Evolutionary conservation across 2,797 vertebrate genomes (phyloP).

Genomic region (Lagorchestes hirsutus): DNA sequence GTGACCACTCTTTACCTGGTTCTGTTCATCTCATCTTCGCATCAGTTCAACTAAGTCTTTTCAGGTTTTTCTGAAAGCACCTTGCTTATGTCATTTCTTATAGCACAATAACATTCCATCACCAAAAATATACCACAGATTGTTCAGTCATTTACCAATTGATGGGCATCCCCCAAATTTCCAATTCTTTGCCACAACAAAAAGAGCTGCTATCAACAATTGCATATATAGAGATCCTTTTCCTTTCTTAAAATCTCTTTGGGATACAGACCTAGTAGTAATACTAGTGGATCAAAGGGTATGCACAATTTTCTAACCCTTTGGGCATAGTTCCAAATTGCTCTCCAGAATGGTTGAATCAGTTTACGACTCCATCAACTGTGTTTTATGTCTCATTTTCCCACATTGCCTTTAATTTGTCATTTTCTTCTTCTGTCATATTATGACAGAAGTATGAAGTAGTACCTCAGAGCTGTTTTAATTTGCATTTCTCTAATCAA

Average conservation of each 20-base stretch:
- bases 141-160: not conserved
- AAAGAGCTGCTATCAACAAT: not conserved
- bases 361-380: not conserved
- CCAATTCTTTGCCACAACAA: not conserved
- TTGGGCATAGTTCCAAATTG: not conserved
- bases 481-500: not conserved
- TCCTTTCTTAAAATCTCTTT: not conserved
- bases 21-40: not conserved
- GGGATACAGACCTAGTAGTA: not conserved
- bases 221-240: not conserved
- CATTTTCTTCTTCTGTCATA: not conserved
- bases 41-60: not conserved
- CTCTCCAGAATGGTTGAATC: not conserved
- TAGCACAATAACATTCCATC: not conserved
- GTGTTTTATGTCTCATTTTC: not conserved
- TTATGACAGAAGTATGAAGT: not conserved
- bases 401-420: not conserved
- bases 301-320: not conserved
- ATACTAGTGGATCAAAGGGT: not conserved
- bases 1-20: not conserved
- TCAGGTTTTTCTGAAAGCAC: not conserved
- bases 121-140: not conserved
- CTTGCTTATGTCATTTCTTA: not conserved
- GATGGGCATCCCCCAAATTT: not conserved
- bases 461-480: not conserved